Base-by-base conservation (phyloP, 2,888 invertebrate species). In the Junonia oenone region DNA sequence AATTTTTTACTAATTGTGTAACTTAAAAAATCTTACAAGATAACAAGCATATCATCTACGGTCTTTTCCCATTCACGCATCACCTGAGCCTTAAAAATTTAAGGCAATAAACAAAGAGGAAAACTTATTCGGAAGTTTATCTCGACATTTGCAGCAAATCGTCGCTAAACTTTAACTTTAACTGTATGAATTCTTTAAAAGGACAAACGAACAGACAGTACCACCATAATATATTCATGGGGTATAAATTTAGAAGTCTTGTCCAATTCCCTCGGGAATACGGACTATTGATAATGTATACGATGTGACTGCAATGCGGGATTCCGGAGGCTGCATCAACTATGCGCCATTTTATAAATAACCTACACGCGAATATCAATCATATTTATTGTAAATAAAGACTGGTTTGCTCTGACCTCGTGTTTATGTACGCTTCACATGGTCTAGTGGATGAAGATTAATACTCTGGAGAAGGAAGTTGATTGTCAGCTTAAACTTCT, bases 231-330 rank as follows among this genome's bases (percentile, higher is more conserved):
- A 19, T 40, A 19, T 17, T 3, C 11, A 22, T 40, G 15, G 15
- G 5, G 2, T 11, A 40, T 40, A 17, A 17, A 17, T 38, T 38
- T 38, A 14, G 17, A 38, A 40, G 19, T 14, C 19, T 19, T 19
- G n/a, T 40, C 11, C 17, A 40, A 11, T 43, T 43, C 43, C 43
- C 43, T 14, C 13, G 22, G 26, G 43, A 43, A 26, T n/a, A 26
- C 22, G 9, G 11, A 19, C 17, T 53, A 48, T 45, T 37, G 33
- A 29, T 51, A 55, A 29, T 47, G 35, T 29, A 50, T 45, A 38
- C 55, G 31, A 49, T 52, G 38, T 14, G 54, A 51, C 62, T 59
- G 63, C 63, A 63, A 55, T 61, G 63, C 63, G 59, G 63, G 55
- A 59, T 50, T 60, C 56, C 40, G 55, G 54, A 56, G 46, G 47